phyloP scores from a whole-genome alignment of 1,140 invertebrate genomes.

The Nasonia vitripennis region DNA sequence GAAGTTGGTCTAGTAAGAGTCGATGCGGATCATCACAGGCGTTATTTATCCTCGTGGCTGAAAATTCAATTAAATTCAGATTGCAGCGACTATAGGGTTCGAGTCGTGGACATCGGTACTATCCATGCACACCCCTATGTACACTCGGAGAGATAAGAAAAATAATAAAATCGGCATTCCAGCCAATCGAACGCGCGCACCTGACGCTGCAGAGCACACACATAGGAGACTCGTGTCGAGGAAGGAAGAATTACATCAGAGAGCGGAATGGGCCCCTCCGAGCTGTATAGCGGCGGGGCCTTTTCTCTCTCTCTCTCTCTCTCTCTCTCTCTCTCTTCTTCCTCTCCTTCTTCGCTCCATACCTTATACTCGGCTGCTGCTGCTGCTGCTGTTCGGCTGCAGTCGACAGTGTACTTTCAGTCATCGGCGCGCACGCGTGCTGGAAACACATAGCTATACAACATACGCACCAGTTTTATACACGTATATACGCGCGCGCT shows the following conservation, averaged over 20 bases:
- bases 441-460: slow-evolving; percentile 9
- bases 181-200: neutral
- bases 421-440: slow-evolving; percentile 59
- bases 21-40: too few species aligned
- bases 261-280: slow-evolving; percentile 49
- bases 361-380: neutral
- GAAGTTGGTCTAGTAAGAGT: too few species aligned
- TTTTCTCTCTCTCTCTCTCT: slow-evolving; percentile 11
- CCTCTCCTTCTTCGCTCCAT: slow-evolving; percentile 12
- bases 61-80: too few species aligned
- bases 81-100: too few species aligned
- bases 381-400: slow-evolving; percentile 7
- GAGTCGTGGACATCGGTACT: neutral
- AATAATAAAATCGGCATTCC: slow-evolving; percentile 3
- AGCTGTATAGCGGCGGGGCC: neutral
- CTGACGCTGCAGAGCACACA: neutral
- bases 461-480: neutral
- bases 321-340: slow-evolving; percentile 52
- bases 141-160: too few species aligned
- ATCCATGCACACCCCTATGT: neutral
- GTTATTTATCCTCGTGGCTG: too few species aligned
- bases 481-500: neutral
- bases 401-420: slow-evolving; percentile 57
- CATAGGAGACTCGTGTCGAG: neutral
- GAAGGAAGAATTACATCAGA: slow-evolving; percentile 35